Percentiles rank a stretch among this genome's conserved stretches.
Evolutionary conservation across 2,888 invertebrate species (phyloP).

Genomic region (Himalopsyche tibetana): DNA sequence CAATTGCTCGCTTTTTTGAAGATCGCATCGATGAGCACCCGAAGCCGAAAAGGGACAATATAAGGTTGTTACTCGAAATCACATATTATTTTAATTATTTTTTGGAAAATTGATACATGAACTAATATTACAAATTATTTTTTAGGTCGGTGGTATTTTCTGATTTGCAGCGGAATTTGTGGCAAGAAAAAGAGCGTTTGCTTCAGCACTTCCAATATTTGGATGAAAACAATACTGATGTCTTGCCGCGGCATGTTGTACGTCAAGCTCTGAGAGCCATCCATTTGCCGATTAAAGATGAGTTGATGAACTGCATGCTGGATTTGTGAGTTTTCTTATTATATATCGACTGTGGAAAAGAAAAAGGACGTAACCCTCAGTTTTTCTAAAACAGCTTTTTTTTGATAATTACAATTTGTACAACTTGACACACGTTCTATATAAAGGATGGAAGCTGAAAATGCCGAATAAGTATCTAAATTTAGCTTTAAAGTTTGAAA

Average conservation of each 20-base stretch:
- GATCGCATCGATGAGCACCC: constrained; percentile 69
- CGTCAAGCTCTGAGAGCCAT: constrained; percentile 83
- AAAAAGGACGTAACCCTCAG: too few relatives aligned
- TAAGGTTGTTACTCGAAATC: constrained; percentile 64
- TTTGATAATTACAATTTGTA: too few relatives aligned
- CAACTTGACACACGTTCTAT: too few relatives aligned
- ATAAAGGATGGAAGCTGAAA: too few relatives aligned
- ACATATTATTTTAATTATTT: not conserved
- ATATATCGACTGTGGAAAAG: too few relatives aligned
- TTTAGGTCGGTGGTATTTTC: constrained; percentile 83
- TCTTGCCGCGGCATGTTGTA: constrained; percentile 77
- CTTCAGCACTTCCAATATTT: constrained; percentile 78
- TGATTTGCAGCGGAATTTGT: constrained; percentile 83
- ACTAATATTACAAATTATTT: not conserved
- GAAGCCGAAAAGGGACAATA: constrained; percentile 73
- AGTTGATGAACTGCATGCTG: constrained; percentile 83
- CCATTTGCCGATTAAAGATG: constrained; percentile 81
- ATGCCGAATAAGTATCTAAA: too few relatives aligned
- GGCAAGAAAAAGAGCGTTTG: constrained; percentile 82
- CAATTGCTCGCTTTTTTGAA: constrained; percentile 83
- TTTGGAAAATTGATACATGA: constrained; percentile 22
- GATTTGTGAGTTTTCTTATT: constrained; percentile 76
- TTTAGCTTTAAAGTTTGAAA: too few relatives aligned
- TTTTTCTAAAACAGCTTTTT: too few relatives aligned
- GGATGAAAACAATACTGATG: constrained; percentile 71